These are phyloP conservation scores for Periophthalmodon schlosseri DNA, from an alignment of 2,113 vertebrate species.

Conservation along the genomic window DNA sequence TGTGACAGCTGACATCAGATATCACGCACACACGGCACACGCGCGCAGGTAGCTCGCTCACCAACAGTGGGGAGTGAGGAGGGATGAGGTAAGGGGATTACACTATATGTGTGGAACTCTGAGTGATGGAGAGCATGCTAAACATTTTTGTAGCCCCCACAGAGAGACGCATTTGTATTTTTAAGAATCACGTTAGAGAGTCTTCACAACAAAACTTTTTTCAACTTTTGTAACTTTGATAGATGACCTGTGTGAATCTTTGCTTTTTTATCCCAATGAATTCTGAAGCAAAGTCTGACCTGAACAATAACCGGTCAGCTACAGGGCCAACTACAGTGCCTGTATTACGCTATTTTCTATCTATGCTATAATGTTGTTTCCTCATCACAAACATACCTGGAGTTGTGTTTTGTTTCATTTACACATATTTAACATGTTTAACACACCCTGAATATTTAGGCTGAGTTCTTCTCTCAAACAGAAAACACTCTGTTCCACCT, in stretches of 20 bases:
- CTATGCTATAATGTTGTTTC: no score
- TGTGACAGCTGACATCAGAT: constrained; percentile 80
- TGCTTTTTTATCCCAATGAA: neutral
- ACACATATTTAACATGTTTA: no score
- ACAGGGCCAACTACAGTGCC: neutral
- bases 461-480: no score
- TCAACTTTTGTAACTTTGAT: neutral
- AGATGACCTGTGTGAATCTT: neutral
- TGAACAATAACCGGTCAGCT: neutral
- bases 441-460: no score
- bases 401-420: no score
- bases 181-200: neutral
- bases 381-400: no score
- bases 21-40: constrained; percentile 59
- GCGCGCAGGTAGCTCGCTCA: constrained; percentile 40
- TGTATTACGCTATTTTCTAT: no score
- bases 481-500: no score
- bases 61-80: constrained; percentile 30
- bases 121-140: constrained; percentile 9
- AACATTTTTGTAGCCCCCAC: constrained; percentile 1
- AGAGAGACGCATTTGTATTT: neutral
- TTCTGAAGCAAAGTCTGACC: neutral
- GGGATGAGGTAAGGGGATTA: constrained; percentile 26
- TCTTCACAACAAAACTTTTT: neutral
- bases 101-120: constrained; percentile 23